Evolutionary conservation across 2,797 vertebrate genomes (phyloP), one percentile per base, ranked within the genome.

Genomic region (Syngnathus rostellatus): DNA sequence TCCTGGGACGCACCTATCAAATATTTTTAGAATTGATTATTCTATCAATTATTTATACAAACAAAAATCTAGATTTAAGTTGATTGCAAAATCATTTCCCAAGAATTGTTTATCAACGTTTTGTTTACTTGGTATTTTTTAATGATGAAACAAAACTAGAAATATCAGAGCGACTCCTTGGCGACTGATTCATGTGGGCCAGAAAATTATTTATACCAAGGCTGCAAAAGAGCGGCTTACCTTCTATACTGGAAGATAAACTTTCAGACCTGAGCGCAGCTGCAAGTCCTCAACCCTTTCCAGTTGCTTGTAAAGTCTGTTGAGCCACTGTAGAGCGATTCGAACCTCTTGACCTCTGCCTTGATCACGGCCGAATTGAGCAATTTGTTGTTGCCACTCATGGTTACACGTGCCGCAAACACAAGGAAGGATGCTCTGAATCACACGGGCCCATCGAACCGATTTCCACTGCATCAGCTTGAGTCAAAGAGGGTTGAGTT

Each of bases 311-410:
- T 73, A 87, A 54, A 96, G 88, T 78, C 86, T 90, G 77, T 68
- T 89, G 66, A 95, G 45, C 88, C 87, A n/a, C 74, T 89, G 82
- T 93, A 91, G 59, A 93, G 84, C 25, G 87, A 87, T 9, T 92
- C 92, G 38, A 94, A 85, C 74, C 93, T 85, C 79, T 84, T 93
- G 65, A 95, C 85, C 86, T 97, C 94, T n/a, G 91, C 87, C 76
- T 89, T 91, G 65, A 95, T 92, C 51, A 92, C 89, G 61, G 79
- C 84, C 43, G 90, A 88, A 78, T 83, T 83, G 12, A 66, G 75
- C 17, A 78, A 85, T 79, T 92, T 92, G n/a, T 73, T 73, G 74
- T 77, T 83, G 80, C 76, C 88, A 85, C 74, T 89, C 90, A 90
- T 92, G 78, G 85, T 90, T 83, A 82, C 75, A 31, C 70, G 66